Percentiles rank a stretch among this genome's conserved stretches.
These are phyloP conservation scores for Cryptophagus acutangulus DNA, from an alignment of 2,888 invertebrate species.

Conservation along the genomic window DNA sequence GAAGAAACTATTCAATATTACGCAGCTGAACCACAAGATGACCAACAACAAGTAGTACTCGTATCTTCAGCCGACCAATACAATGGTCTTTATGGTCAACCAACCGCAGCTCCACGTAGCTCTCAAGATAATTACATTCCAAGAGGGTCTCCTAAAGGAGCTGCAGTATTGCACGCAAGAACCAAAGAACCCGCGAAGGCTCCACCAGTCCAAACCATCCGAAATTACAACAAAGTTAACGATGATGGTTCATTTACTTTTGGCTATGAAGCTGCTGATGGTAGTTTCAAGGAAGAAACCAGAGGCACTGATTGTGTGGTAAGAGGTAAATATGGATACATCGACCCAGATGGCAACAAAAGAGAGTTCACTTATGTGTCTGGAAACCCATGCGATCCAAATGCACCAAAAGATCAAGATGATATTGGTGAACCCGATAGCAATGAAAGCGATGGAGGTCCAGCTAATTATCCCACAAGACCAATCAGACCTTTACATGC, in stretches of 20 bases:
- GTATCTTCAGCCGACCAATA: conserved; percentile 48
- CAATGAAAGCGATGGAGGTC: conserved; percentile 54
- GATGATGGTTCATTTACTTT: conserved; percentile 82
- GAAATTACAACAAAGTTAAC: conserved; percentile 78
- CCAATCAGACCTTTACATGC: conserved; percentile 48
- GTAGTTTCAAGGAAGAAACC: conserved; percentile 82
- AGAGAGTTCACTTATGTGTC: conserved; percentile 82
- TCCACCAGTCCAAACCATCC: conserved; percentile 75
- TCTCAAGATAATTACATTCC: conserved; percentile 42
- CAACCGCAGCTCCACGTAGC: conserved; percentile 38
- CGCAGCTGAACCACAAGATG: conserved; percentile 46
- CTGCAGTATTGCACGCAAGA: conserved; percentile 42
- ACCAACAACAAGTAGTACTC: conserved; percentile 41
- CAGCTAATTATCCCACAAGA: conserved; percentile 60
- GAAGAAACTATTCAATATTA: conserved; percentile 48
- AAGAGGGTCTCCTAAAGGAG: conserved; percentile 27
- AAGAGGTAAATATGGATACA: conserved; percentile 80
- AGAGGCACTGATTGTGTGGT: conserved; percentile 82
- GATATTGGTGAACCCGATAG: conserved; percentile 46
- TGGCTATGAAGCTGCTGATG: conserved; percentile 80
- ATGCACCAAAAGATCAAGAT: conserved; percentile 66
- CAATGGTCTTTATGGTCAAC: conserved; percentile 50
- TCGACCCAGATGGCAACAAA: conserved; percentile 82
- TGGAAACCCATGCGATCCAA: conserved; percentile 81
- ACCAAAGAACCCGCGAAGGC: conserved; percentile 59